Conservation (phyloP, 2,113 vertebrate species). For the Gavia stellata region DNA sequence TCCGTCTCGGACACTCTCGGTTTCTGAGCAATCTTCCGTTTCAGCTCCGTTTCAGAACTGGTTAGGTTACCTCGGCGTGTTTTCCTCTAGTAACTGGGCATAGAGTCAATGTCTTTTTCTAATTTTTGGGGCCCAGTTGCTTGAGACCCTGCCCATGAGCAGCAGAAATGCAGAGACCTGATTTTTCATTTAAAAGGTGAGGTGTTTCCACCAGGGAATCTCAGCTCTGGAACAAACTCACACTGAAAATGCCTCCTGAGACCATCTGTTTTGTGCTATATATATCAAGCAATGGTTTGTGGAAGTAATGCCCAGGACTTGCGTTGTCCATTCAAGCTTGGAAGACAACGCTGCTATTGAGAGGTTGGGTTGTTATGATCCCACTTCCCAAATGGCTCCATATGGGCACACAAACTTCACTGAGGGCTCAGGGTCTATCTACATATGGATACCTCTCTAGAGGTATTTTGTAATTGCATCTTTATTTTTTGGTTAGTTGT, state of each 20-base stretch:
- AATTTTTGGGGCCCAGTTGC: not conserved
- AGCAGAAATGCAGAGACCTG: not conserved
- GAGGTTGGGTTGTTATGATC: not conserved
- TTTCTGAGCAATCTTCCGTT: not conserved
- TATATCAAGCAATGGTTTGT: not conserved
- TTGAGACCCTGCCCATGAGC: not conserved
- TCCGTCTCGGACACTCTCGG: not conserved
- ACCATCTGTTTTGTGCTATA: not conserved
- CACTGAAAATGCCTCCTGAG: not conserved
- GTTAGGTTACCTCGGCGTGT: not conserved
- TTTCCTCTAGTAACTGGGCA: not conserved
- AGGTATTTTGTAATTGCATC: not conserved
- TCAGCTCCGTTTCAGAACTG: not conserved
- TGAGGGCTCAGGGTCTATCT: not conserved
- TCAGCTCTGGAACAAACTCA: not conserved
- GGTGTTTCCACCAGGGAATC: not conserved
- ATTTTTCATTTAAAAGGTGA: not conserved
- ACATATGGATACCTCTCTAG: not conserved
- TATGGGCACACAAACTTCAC: not conserved
- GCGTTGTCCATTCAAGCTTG: not conserved
- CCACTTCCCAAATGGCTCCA: not conserved
- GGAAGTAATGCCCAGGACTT: not conserved
- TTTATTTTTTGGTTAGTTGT: not conserved
- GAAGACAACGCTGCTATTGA: rapidly evolving
- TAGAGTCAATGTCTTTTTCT: not conserved